Evolutionary conservation across 2,797 vertebrate species (phyloP), one percentile per base, ranked within the genome.

Genomic region (Eremophila alpestris): DNA sequence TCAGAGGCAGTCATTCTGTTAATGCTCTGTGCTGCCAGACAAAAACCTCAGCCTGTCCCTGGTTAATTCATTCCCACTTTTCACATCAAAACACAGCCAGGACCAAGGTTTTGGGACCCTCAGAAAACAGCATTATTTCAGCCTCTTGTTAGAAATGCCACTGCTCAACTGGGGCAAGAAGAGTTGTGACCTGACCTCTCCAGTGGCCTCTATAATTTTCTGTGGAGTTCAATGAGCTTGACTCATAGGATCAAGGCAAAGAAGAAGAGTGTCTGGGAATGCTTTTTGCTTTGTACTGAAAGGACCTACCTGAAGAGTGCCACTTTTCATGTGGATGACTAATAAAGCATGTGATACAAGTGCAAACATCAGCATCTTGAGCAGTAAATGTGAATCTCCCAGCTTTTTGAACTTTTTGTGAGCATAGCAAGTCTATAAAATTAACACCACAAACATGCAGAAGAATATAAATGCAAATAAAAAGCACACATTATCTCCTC

Each of bases 281-380:
- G 38, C 13, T 64, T 88, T 90, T 82, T 75, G 55, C 27, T 20
- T 20, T n/a, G 32, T 49, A 76, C 64, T 73, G 69, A 84, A 83
- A 87, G 52, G 14, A 89, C 29, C 32, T 85, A 96, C 92, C 80
- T 90, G 82, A 86, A 75, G 71, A 95, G 56, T 7, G n/a, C 20
- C 38, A 76, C 68, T 87, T 94, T 64, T 87, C 64, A 91, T 85
- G 38, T 15, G 2, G 63, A 83, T 68, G 59, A 87, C 86, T 83
- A 58, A 82, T 45, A 84, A 91, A 84, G 74, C 36, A 55, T 75
- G 62, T 87, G 67, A 92, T 86, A 68, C 12, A 54, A 79, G 51
- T 34, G n/a, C 21, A 36, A 69, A 64, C 36, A 59, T 52, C 0
- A 4, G 26, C 1, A 1, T 74, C 64, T 87, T 77, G 27, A 87